Percentiles rank a stretch among this genome's conserved stretches.
Evolutionary conservation across 2,888 invertebrate species (phyloP).

Genomic region (Terebella lapidaria): DNA sequence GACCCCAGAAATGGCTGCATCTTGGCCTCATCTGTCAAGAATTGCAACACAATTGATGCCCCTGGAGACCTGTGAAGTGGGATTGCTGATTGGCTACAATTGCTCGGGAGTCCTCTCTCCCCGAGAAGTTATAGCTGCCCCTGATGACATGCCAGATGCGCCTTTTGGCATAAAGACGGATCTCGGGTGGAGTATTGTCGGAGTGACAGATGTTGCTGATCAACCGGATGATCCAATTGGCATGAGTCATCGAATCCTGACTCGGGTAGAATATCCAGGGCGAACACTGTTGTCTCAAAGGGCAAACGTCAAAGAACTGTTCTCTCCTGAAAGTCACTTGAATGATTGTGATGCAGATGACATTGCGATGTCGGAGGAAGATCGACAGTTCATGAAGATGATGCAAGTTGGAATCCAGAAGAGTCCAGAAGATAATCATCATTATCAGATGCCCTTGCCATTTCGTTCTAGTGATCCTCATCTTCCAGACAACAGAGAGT

Average conservation of each 20-base stretch:
- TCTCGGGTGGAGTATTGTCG: conserved; percentile 18
- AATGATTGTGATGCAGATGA: not conserved
- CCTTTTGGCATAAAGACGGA: conserved; percentile 14
- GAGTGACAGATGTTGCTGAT: too few species aligned
- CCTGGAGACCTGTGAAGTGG: conserved; percentile 1
- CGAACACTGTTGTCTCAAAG: not conserved
- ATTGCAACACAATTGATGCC: conserved; percentile 8
- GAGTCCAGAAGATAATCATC: not conserved
- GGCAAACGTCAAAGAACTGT: not conserved
- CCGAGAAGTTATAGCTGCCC: conserved; percentile 15
- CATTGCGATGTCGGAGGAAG: not conserved
- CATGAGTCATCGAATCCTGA: too few species aligned
- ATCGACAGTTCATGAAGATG: not conserved
- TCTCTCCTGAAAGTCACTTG: not conserved
- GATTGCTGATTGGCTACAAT: too few species aligned
- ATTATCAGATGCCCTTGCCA: too few species aligned
- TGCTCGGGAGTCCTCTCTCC: too few species aligned
- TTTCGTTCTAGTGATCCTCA: too few species aligned
- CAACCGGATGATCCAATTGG: too few species aligned
- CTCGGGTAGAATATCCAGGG: too few species aligned
- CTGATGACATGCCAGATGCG: conserved; percentile 3
- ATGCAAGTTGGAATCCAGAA: not conserved
- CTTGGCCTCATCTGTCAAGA: too few species aligned
- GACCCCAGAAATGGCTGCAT: too few species aligned
- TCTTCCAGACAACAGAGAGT: too few species aligned